Evolutionary conservation across 2,888 invertebrate species (phyloP), one percentile per base, ranked within the genome.

Genomic region (Rotaria socialis): DNA sequence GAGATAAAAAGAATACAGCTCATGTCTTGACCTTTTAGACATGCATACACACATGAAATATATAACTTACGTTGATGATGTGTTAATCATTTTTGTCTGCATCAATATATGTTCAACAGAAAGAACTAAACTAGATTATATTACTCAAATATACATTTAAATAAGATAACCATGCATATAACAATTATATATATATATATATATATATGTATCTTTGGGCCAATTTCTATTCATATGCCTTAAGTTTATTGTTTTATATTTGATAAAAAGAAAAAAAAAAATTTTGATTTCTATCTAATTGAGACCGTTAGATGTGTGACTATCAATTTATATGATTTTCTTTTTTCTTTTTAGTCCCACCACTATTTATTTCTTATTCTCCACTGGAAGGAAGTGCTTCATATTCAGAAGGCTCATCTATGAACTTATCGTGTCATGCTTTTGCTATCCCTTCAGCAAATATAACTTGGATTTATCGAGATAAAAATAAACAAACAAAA

Each of bases 51-150:
- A 67, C 67, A 67, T 67, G 67, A 67, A 35, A 67, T 27, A 67
- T 67, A 67, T 67, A 67, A 67, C 67, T 67, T 67, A 67, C 67
- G 14, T 67, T 35, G 67, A 67, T 67, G 67, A 67, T 67, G 67
- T 67, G 67, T 67, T 67, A 67, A 67, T 67, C 67, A 67, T 67
- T 67, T 67, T 67, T 67, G 67, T 67, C 67, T 67, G 67, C 67
- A 41, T 41, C 35, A 35, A 67, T 67, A 11, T 60, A 67, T 67
- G 67, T 67, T 35, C 35, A 35, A 67, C 19, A 67, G 6, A 67
- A 67, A 67, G 35, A 35, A 35, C 35, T 19, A 67, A 67, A 67
- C 67, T 35, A 67, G 67, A 67, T 67, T 67, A 67, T 67, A 67
- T 67, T 67, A 67, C 67, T 67, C 11, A 67, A 56, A 56, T 56